Evolutionary conservation across 1,140 invertebrate species (phyloP).

Genomic region (Lepidotrigona ventralis): DNA sequence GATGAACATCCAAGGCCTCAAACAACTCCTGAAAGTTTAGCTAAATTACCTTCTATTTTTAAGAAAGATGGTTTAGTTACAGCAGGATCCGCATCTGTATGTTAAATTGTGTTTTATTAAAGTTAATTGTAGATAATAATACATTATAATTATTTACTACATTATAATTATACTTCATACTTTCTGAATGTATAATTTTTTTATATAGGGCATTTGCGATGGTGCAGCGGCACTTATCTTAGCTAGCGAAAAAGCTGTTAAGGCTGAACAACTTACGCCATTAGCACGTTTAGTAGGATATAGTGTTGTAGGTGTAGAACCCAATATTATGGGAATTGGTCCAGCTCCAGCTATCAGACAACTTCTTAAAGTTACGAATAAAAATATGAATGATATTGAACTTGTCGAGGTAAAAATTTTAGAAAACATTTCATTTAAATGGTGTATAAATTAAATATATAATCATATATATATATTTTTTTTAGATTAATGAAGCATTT

Average conservation of each 20-base stretch:
- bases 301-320: constrained; percentile 90
- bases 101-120: constrained; percentile 62
- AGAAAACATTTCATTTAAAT: background rate
- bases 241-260: constrained; percentile 93
- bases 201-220: constrained; percentile 93
- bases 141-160: no score
- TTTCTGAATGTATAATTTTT: background rate
- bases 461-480: constrained; percentile 17
- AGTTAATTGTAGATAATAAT: background rate
- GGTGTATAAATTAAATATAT: background rate
- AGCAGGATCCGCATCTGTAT: constrained; percentile 96
- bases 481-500: constrained; percentile 98
- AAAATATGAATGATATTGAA: constrained; percentile 93
- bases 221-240: constrained; percentile 95
- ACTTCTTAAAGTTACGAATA: constrained; percentile 86
- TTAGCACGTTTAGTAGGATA: constrained; percentile 89
- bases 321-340: constrained; percentile 94
- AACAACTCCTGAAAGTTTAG: constrained; percentile 91
- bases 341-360: constrained; percentile 95
- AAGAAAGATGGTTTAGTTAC: constrained; percentile 98
- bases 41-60: constrained; percentile 93
- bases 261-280: constrained; percentile 89
- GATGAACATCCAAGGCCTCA: constrained; percentile 98
- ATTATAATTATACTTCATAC: background rate
- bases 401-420: constrained; percentile 89